These are phyloP conservation scores for Myotis myotis DNA, from an alignment of 2,797 vertebrate species.

Conservation along the genomic window DNA sequence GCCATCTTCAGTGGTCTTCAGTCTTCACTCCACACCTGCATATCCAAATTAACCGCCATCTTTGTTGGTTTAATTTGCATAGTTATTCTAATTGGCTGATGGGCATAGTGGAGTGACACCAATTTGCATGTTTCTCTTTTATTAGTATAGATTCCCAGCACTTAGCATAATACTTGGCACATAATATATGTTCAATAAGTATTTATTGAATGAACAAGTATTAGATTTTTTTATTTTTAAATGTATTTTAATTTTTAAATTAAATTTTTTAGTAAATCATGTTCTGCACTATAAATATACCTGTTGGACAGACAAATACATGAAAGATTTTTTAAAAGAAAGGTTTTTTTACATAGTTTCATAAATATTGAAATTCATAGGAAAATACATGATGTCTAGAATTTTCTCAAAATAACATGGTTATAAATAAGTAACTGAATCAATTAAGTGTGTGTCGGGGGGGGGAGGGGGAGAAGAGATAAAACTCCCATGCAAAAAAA, in stretches of 20 bases:
- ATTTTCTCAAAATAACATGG: slow-evolving; percentile 10
- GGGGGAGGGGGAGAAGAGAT: neutral
- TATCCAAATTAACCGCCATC: too few species aligned
- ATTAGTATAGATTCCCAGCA: neutral
- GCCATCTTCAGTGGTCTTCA: too few species aligned
- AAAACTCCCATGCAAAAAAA: neutral
- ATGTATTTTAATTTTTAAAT: neutral
- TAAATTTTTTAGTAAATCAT: neutral
- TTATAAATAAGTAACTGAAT: neutral
- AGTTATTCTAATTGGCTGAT: too few species aligned
- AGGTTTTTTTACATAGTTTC: neutral
- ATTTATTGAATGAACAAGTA: neutral
- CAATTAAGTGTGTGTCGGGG: neutral
- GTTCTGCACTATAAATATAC: slow-evolving; percentile 20
- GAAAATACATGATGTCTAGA: neutral
- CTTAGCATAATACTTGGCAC: neutral
- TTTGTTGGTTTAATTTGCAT: too few species aligned
- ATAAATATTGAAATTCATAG: slow-evolving; percentile 1
- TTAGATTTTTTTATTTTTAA: neutral
- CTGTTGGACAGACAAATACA: neutral
- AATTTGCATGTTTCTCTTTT: too few species aligned
- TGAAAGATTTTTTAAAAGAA: neutral
- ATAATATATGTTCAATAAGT: neutral
- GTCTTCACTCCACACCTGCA: too few species aligned
- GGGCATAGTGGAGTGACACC: too few species aligned